A percentile compares a stretch with the other conserved stretches of the same genome.
Conservation (phyloP, 2,797 vertebrate species). For the Adrianichthys oophorus region DNA sequence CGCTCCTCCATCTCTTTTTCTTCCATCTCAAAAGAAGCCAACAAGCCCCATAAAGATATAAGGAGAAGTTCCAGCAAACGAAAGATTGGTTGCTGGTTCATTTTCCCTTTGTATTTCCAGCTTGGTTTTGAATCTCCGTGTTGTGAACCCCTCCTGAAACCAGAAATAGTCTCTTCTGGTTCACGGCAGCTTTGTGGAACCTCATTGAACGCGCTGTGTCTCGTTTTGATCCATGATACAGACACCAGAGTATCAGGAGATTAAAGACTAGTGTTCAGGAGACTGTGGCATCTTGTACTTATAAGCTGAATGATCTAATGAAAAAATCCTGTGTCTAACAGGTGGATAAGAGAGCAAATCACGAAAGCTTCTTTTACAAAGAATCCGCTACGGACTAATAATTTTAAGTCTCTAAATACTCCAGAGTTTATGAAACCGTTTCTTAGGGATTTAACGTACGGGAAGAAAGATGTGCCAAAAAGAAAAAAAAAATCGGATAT, state of each 20-base stretch:
- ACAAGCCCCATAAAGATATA: slow-evolving; percentile 35
- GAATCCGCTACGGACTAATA: not conserved
- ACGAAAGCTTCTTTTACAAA: not conserved
- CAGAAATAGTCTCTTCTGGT: slow-evolving; percentile 34
- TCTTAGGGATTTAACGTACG: too few species aligned
- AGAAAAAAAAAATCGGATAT: too few species aligned
- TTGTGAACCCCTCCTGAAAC: slow-evolving; percentile 41
- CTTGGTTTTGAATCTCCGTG: slow-evolving; percentile 30
- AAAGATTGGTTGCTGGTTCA: slow-evolving; percentile 43
- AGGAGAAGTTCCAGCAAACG: slow-evolving; percentile 14
- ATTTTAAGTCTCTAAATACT: not conserved
- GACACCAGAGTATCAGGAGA: slow-evolving; percentile 39
- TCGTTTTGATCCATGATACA: slow-evolving; percentile 38
- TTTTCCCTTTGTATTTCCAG: slow-evolving; percentile 30
- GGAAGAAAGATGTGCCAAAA: too few species aligned
- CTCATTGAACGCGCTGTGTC: slow-evolving; percentile 36
- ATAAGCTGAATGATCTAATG: slow-evolving; percentile 4
- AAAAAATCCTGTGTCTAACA: slow-evolving; percentile 7
- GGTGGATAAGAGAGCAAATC: slow-evolving; percentile 1
- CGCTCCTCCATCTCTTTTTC: slow-evolving; percentile 29
- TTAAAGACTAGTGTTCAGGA: slow-evolving; percentile 40
- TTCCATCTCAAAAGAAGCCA: slow-evolving; percentile 63
- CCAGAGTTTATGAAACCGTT: too few species aligned
- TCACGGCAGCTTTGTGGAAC: slow-evolving; percentile 41
- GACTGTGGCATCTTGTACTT: slow-evolving; percentile 20